Conservation (phyloP, 2,888 invertebrate genomes). For the Cantharis rustica region DNA sequence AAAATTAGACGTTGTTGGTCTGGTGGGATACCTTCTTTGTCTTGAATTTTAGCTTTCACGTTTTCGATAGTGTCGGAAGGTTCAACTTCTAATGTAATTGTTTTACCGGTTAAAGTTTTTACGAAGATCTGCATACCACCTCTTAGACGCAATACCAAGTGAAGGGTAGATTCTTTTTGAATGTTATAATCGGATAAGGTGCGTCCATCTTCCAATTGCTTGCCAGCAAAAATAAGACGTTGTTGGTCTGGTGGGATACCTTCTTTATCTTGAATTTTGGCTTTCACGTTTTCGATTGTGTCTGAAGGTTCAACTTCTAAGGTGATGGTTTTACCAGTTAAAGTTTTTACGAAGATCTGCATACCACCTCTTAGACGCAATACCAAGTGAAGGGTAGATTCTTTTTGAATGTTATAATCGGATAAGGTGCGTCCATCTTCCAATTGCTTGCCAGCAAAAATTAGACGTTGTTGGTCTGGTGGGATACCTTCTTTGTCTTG, state of each 20-base stretch:
- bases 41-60: too few species aligned
- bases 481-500: conserved; percentile 91
- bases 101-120: too few species aligned
- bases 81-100: too few species aligned
- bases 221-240: conserved; percentile 76
- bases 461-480: conserved; percentile 85
- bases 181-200: conserved; percentile 67
- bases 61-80: too few species aligned
- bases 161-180: conserved; percentile 63
- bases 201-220: conserved; percentile 68
- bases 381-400: conserved; percentile 90
- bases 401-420: conserved; percentile 91
- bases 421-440: conserved; percentile 56
- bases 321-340: conserved; percentile 63
- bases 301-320: conserved; percentile 64
- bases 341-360: conserved; percentile 65
- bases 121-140: too few species aligned
- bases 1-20: too few species aligned
- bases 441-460: conserved; percentile 86
- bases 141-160: conserved; percentile 61
- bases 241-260: conserved; percentile 71
- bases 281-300: conserved; percentile 67
- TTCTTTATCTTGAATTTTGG: conserved; percentile 59
- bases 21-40: too few species aligned
- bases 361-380: conserved; percentile 76